A percentile compares a stretch with the other conserved stretches of the same genome.
phyloP scores from a whole-genome alignment of 2,797 vertebrate genomes.

The Sebastiscus tertius region DNA sequence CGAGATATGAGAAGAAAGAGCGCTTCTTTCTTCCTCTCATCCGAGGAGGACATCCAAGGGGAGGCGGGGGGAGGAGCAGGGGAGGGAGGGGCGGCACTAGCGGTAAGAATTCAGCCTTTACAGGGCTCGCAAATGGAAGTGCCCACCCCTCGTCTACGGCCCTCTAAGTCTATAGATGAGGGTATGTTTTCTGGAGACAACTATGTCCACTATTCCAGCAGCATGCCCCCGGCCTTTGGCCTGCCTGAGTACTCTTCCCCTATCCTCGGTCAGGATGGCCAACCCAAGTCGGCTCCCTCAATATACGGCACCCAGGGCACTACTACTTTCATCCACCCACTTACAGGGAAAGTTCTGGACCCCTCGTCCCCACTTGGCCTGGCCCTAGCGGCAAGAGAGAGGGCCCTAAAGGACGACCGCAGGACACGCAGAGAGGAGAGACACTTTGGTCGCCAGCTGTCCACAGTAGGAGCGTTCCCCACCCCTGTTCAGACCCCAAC shows the following conservation, averaged over 20 bases:
- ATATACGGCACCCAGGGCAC: constrained; percentile 75
- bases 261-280: constrained; percentile 75
- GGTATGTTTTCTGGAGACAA: constrained; percentile 92
- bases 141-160: constrained; percentile 86
- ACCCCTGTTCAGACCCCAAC: constrained; percentile 79
- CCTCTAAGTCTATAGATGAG: constrained; percentile 94
- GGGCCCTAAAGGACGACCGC: constrained; percentile 89
- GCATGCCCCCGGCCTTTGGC: constrained; percentile 87
- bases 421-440: constrained; percentile 83
- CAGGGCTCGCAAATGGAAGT: constrained; percentile 79
- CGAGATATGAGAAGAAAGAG: constrained; percentile 91
- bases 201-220: constrained; percentile 85
- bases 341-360: constrained; percentile 93
- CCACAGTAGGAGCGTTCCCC: constrained; percentile 77
- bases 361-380: constrained; percentile 91
- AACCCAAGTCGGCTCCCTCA: constrained; percentile 80
- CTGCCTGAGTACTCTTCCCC: constrained; percentile 84
- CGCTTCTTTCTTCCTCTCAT: constrained; percentile 91
- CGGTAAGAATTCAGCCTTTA: constrained; percentile 73
- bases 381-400: constrained; percentile 90
- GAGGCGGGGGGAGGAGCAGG: constrained; percentile 69
- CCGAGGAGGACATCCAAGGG: constrained; percentile 87
- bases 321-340: constrained; percentile 92
- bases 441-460: constrained; percentile 84
- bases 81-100: constrained; percentile 47